A percentile compares a stretch with the other conserved stretches of the same genome.
phyloP scores from a whole-genome alignment of 2,797 vertebrate species.

The Pseudopleuronectes americanus region DNA sequence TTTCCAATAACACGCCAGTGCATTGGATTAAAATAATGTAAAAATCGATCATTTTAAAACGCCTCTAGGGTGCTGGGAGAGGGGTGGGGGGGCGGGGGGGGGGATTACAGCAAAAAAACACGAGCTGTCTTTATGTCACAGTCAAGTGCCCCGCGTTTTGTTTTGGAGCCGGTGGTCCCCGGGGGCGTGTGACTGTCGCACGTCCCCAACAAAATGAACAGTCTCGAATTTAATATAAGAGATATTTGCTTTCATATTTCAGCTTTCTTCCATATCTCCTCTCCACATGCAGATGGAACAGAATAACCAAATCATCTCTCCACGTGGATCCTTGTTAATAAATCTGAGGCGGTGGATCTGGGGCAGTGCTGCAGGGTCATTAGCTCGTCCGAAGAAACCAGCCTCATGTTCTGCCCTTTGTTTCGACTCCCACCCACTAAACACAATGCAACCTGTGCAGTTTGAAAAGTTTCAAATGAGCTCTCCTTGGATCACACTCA shows the following conservation, averaged over 20 bases:
- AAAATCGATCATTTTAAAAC: conserved; percentile 71
- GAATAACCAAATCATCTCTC: conserved; percentile 6
- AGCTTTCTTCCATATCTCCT: conserved; percentile 27
- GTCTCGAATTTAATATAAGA: conserved; percentile 35
- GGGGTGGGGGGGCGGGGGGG: background rate
- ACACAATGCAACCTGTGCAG: conserved; percentile 42
- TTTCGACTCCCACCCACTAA: conserved; percentile 57
- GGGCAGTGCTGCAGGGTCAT: conserved; percentile 21
- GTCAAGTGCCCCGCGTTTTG: conserved; percentile 11
- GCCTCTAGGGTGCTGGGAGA: conserved; percentile 12
- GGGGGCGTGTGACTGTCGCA: conserved; percentile 17
- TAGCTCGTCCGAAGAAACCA: conserved; percentile 9
- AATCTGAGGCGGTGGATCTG: conserved; percentile 28
- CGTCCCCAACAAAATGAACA: conserved; percentile 22
- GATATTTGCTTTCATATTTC: conserved; percentile 29
- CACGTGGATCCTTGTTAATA: conserved; percentile 17
- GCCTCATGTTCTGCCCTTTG: background rate
- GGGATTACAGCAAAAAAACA: conserved; percentile 27
- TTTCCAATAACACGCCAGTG: conserved; percentile 67
- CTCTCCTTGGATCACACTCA: conserved; percentile 28
- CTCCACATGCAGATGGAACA: background rate
- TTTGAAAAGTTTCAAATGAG: conserved; percentile 42
- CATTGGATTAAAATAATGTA: conserved; percentile 76
- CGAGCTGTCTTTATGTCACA: conserved; percentile 39
- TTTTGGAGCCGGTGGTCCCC: conserved; percentile 20